phyloP scores from a whole-genome alignment of 1,140 invertebrate genomes.

The Bombyx mori region DNA sequence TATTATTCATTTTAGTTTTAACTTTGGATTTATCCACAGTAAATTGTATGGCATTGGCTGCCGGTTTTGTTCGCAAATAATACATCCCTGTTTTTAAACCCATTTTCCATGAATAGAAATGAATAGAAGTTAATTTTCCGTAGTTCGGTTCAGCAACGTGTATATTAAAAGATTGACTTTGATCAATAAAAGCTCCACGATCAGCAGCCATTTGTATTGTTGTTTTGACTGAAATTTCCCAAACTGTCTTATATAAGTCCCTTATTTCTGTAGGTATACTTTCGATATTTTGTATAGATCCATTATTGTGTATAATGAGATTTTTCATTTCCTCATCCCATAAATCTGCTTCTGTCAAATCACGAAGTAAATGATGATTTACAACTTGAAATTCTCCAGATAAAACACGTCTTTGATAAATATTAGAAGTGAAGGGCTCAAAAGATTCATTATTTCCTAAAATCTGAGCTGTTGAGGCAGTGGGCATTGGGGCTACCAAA shows the following conservation, averaged over 20 bases:
- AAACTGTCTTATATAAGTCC: constrained; percentile 96
- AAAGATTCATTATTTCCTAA: constrained; percentile 99
- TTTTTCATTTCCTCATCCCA: constrained; percentile 99
- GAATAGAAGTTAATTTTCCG: constrained; percentile 96
- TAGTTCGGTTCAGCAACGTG: constrained; percentile 96
- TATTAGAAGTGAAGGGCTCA: constrained; percentile 98
- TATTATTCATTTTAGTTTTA: constrained; percentile 43
- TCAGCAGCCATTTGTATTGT: constrained; percentile 98
- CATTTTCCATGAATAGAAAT: constrained; percentile 97
- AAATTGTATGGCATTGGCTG: constrained; percentile 96
- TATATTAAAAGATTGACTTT: constrained; percentile 97
- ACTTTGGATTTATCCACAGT: constrained; percentile 95
- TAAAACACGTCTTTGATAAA: constrained; percentile 94
- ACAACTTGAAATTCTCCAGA: constrained; percentile 94
- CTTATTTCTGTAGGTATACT: constrained; percentile 92
- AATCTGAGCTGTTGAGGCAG: constrained; percentile 99
- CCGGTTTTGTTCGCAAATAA: constrained; percentile 96
- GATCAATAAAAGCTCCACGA: constrained; percentile 97
- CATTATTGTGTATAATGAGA: constrained; percentile 90
- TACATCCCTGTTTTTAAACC: constrained; percentile 99
- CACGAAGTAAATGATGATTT: constrained; percentile 95
- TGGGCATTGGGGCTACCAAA: constrained; percentile 98
- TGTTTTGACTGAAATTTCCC: constrained; percentile 97
- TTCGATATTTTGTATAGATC: constrained; percentile 94
- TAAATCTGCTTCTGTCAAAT: constrained; percentile 90